Conservation (phyloP, 2,797 vertebrate genomes). For the Aphelocoma californica region DNA sequence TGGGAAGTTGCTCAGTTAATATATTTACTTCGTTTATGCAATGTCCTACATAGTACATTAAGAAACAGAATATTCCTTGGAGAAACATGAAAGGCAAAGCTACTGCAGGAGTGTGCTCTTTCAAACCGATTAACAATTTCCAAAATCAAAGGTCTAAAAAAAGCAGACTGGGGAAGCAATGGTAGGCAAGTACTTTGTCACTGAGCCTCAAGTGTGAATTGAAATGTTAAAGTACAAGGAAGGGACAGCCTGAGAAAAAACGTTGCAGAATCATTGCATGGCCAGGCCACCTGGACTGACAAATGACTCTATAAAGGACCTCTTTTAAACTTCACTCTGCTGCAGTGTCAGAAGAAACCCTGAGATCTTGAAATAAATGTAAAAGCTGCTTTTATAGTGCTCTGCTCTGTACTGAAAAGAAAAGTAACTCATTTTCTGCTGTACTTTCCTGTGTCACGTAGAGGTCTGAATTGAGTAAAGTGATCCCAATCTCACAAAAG, state of each 20-base stretch:
- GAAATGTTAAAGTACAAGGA: slow-evolving; percentile 49
- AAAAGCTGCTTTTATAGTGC: slow-evolving; percentile 59
- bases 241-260: slow-evolving; percentile 36
- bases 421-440: slow-evolving; percentile 46
- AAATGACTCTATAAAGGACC: slow-evolving; percentile 33
- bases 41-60: background rate
- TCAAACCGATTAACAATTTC: slow-evolving; percentile 12
- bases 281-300: slow-evolving; percentile 27
- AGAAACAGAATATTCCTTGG: background rate
- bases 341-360: slow-evolving; percentile 54
- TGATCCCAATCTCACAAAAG: slow-evolving; percentile 56
- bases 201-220: background rate
- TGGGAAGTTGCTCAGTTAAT: background rate
- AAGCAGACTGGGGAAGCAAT: background rate
- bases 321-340: slow-evolving; percentile 38
- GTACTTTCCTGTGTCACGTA: slow-evolving; percentile 18
- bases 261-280: background rate
- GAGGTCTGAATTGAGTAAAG: slow-evolving; percentile 20
- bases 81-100: slow-evolving; percentile 34
- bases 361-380: slow-evolving; percentile 41
- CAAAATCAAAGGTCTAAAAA: slow-evolving; percentile 18
- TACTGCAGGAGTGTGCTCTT: background rate
- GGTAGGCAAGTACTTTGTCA: background rate
- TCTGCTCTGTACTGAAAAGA: background rate
- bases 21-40: background rate